Conservation (phyloP, 2,888 invertebrate genomes). For the Diabrotica balteata region DNA sequence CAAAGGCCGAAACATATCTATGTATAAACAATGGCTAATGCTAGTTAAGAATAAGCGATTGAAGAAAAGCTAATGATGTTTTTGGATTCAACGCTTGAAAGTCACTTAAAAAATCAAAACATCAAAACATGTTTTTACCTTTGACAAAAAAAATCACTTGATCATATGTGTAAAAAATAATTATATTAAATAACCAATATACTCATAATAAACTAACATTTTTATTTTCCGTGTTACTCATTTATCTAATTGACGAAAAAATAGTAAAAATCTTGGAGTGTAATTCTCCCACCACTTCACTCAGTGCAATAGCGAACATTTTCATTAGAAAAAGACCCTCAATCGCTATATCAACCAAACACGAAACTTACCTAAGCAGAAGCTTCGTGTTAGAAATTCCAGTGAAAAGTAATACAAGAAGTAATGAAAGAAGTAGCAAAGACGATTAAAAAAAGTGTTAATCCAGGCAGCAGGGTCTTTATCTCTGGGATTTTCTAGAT, state of each 20-base stretch:
- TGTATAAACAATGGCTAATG: no score
- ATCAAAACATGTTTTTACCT: no score
- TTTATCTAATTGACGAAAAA: slow-evolving; percentile 1
- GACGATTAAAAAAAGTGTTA: background rate
- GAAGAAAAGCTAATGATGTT: no score
- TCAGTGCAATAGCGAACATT: slow-evolving; percentile 3
- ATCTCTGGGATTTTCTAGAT: background rate
- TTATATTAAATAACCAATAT: no score
- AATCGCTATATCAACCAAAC: slow-evolving; percentile 17
- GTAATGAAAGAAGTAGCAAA: slow-evolving; percentile 8
- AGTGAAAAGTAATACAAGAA: slow-evolving; percentile 17
- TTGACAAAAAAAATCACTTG: no score
- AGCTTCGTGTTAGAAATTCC: slow-evolving; percentile 16
- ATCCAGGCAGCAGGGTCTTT: background rate
- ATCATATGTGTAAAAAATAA: no score
- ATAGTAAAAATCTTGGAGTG: slow-evolving; percentile 2
- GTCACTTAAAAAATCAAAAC: no score
- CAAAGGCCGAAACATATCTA: no score
- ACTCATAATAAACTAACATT: no score
- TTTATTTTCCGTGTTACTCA: no score
- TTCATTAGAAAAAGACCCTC: slow-evolving; percentile 13
- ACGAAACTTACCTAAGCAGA: slow-evolving; percentile 17
- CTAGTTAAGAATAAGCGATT: no score
- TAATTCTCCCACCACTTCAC: slow-evolving; percentile 11
- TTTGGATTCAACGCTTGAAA: no score